Conservation (phyloP, 2,113 vertebrate species). For the Trochalopteron elliotii region DNA sequence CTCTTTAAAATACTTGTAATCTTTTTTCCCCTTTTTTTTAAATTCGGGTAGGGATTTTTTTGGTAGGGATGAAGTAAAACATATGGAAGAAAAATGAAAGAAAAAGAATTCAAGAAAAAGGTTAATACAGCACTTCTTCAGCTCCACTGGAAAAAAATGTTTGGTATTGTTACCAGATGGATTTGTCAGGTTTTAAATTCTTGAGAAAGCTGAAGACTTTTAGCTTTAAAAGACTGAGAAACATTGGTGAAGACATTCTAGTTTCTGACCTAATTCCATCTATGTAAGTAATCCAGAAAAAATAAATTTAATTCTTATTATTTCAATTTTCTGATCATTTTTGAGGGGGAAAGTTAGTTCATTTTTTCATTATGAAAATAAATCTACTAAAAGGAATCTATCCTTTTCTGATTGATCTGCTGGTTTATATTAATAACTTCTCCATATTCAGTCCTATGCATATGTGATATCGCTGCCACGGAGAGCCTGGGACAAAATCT, state of each 20-base stretch:
- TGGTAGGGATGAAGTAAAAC: background rate
- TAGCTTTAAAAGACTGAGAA: background rate
- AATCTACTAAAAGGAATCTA: background rate
- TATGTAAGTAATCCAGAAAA: background rate
- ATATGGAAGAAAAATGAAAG: background rate
- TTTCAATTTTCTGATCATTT: background rate
- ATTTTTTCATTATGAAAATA: background rate
- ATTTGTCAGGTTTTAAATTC: background rate
- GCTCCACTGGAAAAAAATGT: background rate
- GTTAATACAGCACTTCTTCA: background rate
- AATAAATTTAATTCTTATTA: background rate
- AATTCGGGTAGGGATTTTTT: too few relatives aligned
- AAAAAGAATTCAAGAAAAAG: background rate
- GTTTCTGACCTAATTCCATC: background rate
- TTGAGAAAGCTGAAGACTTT: background rate
- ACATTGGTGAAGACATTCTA: background rate
- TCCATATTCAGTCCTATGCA: accelerated
- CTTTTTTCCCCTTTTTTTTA: too few relatives aligned
- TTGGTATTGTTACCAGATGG: background rate
- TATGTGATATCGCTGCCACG: background rate
- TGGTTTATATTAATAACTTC: background rate
- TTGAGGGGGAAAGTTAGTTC: background rate
- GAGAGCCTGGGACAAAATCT: accelerated
- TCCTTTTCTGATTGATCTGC: background rate
- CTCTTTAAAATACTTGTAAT: background rate